phyloP scores from a whole-genome alignment of 2,797 vertebrate genomes.

The Cryptoblepharus egeriae region DNA sequence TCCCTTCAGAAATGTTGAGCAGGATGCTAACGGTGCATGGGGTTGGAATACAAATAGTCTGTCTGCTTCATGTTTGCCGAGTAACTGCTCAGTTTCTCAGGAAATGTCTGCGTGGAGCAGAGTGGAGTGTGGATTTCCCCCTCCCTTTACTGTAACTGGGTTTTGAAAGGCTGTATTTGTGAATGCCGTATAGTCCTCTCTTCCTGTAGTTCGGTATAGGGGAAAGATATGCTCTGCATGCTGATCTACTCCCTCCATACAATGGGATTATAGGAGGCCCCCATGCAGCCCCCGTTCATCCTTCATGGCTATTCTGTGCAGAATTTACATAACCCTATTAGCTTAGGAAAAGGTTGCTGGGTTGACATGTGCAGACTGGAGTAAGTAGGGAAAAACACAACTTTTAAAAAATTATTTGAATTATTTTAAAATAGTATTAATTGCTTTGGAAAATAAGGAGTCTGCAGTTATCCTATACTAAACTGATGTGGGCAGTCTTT shows the following conservation, averaged over 20 bases:
- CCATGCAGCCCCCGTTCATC: neutral
- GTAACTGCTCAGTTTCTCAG: constrained; percentile 15
- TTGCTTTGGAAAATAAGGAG: neutral
- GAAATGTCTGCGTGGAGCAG: neutral
- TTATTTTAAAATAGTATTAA: neutral
- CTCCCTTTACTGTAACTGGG: neutral
- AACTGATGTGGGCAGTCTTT: neutral
- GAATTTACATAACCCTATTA: neutral
- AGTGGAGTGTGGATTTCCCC: neutral
- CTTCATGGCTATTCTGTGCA: neutral
- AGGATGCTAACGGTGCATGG: neutral
- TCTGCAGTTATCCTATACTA: neutral
- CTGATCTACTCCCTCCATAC: neutral
- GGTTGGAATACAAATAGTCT: constrained; percentile 30
- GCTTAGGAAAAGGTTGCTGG: neutral
- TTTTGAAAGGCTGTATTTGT: constrained; percentile 2
- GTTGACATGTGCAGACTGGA: neutral
- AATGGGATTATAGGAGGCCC: neutral
- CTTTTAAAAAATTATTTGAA: too few relatives aligned
- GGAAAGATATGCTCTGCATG: neutral
- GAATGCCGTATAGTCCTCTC: neutral
- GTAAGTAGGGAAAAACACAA: neutral
- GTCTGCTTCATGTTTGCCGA: constrained; percentile 25
- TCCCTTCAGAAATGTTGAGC: constrained; percentile 20
- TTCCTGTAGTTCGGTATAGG: neutral